phyloP scores from a whole-genome alignment of 2,888 invertebrate species.

The Glaucopsyche alexis region DNA sequence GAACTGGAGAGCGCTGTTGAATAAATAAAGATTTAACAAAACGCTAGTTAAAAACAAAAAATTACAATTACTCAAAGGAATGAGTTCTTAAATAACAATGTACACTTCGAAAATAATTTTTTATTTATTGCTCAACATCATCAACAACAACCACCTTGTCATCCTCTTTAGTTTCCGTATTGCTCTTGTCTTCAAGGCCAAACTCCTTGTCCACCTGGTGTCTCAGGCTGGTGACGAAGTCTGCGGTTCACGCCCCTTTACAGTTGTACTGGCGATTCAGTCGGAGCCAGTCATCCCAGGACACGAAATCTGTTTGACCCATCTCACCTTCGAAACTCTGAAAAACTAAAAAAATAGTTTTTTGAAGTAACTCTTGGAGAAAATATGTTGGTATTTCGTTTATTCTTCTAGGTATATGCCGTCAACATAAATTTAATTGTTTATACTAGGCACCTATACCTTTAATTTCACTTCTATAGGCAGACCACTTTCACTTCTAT shows the following conservation, averaged over 20 bases:
- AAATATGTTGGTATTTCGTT: not conserved
- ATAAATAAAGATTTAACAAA: no score
- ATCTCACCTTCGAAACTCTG: slow-evolving; percentile 65
- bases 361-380: not conserved
- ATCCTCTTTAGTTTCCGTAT: no score
- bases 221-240: slow-evolving; percentile 26
- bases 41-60: no score
- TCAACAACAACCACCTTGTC: not conserved
- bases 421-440: no score
- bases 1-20: no score
- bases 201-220: slow-evolving; percentile 31
- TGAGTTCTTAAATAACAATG: no score
- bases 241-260: slow-evolving; percentile 57
- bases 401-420: no score
- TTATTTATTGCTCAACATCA: not conserved
- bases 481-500: no score
- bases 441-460: no score
- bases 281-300: slow-evolving; percentile 69
- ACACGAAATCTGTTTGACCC: slow-evolving; percentile 69
- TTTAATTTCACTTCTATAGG: no score
- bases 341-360: slow-evolving; percentile 29
- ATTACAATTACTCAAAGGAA: no score
- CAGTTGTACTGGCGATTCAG: slow-evolving; percentile 72
- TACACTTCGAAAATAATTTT: no score
- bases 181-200: not conserved